A percentile compares a stretch with the other conserved stretches of the same genome.
Evolutionary conservation across 2,113 vertebrate genomes (phyloP).

Genomic region (Psettodes erumei): DNA sequence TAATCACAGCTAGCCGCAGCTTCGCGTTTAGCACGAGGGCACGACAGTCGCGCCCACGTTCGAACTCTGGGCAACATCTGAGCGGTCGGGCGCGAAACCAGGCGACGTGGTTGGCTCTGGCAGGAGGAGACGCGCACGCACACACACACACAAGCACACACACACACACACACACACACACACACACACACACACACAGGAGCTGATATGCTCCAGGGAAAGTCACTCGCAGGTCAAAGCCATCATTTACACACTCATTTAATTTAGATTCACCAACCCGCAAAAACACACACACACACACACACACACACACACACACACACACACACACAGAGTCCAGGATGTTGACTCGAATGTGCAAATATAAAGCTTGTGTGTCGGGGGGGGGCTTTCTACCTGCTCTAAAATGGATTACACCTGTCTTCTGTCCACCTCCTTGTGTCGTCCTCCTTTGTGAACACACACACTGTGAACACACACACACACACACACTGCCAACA

Average conservation of each 20-base stretch:
- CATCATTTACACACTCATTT: constrained; percentile 40
- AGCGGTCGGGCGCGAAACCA: not conserved
- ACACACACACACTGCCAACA: no score
- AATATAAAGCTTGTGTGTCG: not conserved
- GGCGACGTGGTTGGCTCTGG: not conserved
- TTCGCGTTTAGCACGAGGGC: not conserved
- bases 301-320: constrained; percentile 7
- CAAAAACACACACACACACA: constrained; percentile 2
- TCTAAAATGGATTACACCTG: not conserved
- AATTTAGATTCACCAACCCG: constrained; percentile 23
- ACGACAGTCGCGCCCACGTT: no score
- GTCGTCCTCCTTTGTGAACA: no score
- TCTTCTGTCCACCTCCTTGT: constrained; percentile 2
- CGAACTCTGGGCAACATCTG: no score
- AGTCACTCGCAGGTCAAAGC: constrained; percentile 50
- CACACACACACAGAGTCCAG: no score
- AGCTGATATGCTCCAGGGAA: constrained; percentile 45
- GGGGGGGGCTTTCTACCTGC: not conserved
- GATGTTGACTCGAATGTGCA: no score
- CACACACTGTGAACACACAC: no score
- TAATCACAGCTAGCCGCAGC: not conserved
- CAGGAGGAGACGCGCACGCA: constrained; percentile 16
- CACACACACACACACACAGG: not conserved
- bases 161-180: not conserved
- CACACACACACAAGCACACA: constrained; percentile 24